phyloP scores from a whole-genome alignment of 2,888 invertebrate species.

The Cephus pulcher region DNA sequence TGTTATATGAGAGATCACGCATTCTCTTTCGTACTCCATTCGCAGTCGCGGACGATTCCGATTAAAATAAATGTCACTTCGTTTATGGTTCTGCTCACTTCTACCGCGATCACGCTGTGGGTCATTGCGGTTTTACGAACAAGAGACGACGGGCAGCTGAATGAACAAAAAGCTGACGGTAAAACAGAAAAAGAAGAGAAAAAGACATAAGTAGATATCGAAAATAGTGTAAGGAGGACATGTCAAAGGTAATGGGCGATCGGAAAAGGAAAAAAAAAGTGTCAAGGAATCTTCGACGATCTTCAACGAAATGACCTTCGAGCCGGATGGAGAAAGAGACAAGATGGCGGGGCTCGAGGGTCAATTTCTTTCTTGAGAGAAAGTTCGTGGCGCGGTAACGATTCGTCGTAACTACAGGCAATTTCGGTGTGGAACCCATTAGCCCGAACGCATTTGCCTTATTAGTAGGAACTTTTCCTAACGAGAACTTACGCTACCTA shows the following conservation, averaged over 20 bases:
- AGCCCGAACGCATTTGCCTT: background rate
- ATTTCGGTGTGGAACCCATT: background rate
- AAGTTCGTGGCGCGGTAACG: background rate
- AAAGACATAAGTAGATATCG: background rate
- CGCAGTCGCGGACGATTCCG: constrained; percentile 14
- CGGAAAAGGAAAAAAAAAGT: background rate
- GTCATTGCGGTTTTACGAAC: constrained; percentile 4
- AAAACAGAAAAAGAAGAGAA: background rate
- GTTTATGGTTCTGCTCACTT: constrained; percentile 5
- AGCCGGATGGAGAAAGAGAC: background rate
- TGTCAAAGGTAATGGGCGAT: background rate
- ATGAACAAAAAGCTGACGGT: background rate
- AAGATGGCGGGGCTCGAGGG: background rate
- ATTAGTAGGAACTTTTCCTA: background rate
- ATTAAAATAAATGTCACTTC: constrained; percentile 22
- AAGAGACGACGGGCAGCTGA: background rate
- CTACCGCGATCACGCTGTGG: constrained; percentile 6
- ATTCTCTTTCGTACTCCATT: constrained; percentile 10
- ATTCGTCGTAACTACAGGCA: background rate
- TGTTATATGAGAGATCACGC: background rate
- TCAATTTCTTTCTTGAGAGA: background rate
- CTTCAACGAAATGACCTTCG: background rate
- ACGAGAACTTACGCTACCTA: background rate
- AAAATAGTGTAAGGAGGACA: background rate
- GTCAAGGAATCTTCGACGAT: background rate